phyloP scores from a whole-genome alignment of 2,797 vertebrate genomes.

The Bothrops alternatus region DNA sequence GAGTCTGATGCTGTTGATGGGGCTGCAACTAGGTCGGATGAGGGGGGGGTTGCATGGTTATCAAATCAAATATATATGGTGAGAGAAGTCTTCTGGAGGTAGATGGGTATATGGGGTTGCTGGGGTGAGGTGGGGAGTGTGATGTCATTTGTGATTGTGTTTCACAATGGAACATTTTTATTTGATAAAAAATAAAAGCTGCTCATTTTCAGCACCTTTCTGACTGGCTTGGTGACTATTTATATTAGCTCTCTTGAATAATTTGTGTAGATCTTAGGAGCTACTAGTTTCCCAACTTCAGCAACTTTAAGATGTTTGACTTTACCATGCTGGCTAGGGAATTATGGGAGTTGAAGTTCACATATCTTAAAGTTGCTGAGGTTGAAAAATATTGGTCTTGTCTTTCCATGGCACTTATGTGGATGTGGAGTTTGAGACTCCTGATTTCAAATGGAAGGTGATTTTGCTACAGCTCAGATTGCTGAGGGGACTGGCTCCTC shows the following conservation, averaged over 20 bases:
- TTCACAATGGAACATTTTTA: neutral
- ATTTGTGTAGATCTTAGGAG: neutral
- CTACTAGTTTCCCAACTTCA: neutral
- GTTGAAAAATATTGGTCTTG: neutral
- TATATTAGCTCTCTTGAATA: neutral
- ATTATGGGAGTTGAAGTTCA: neutral
- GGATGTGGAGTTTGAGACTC: neutral
- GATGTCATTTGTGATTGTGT: neutral
- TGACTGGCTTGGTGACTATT: neutral
- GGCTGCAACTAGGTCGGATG: neutral
- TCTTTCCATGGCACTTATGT: neutral
- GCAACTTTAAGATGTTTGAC: neutral
- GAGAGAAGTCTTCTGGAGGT: neutral
- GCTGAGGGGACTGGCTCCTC: neutral
- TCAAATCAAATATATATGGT: neutral
- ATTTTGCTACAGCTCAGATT: neutral
- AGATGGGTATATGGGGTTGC: neutral
- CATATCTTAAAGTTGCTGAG: neutral
- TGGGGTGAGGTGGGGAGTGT: neutral
- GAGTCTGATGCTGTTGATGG: neutral
- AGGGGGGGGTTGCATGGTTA: neutral
- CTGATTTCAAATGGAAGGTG: neutral
- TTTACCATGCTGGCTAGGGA: neutral
- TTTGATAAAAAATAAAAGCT: neutral
- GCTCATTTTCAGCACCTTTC: neutral